Percentiles rank a stretch among this genome's conserved stretches.
phyloP scores from a whole-genome alignment of 2,888 invertebrate species.

The Lepidocyrtoides sp. region DNA sequence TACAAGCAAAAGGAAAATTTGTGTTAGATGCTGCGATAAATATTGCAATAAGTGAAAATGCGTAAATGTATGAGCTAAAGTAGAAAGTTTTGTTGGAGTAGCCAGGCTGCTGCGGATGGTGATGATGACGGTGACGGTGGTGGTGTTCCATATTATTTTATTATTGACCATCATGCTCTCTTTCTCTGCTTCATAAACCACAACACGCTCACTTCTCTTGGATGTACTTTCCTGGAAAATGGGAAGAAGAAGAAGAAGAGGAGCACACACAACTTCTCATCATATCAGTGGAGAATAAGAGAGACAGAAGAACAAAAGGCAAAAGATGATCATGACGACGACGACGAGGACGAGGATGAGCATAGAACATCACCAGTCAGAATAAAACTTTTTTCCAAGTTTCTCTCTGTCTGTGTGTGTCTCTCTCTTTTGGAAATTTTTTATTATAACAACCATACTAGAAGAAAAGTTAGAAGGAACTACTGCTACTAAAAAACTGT shows the following conservation, averaged over 20 bases:
- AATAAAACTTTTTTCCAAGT: slow-evolving; percentile 54
- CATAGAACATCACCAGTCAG: not conserved
- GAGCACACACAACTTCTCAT: not conserved
- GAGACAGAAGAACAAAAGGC: slow-evolving; percentile 22
- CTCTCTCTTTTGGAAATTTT: not conserved
- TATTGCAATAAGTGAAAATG: slow-evolving; percentile 70
- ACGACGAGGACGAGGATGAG: slow-evolving; percentile 3
- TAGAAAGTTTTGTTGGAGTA: slow-evolving; percentile 10
- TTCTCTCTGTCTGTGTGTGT: slow-evolving; percentile 12
- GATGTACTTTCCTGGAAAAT: not conserved
- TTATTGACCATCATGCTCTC: not conserved
- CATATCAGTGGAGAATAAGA: not conserved
- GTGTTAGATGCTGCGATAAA: slow-evolving; percentile 34
- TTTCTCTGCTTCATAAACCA: slow-evolving; percentile 41
- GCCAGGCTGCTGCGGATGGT: too few species aligned
- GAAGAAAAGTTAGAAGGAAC: slow-evolving; percentile 44
- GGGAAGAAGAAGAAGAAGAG: not conserved
- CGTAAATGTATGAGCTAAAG: slow-evolving; percentile 10
- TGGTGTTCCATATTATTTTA: not conserved
- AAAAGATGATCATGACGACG: slow-evolving; percentile 7
- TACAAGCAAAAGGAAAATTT: not conserved
- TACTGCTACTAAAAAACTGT: not conserved
- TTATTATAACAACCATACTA: slow-evolving; percentile 49
- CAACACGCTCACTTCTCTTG: slow-evolving; percentile 9
- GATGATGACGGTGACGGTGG: not conserved